phyloP scores from a whole-genome alignment of 2,888 invertebrate genomes.

The Pristionchus fissidentatus region DNA sequence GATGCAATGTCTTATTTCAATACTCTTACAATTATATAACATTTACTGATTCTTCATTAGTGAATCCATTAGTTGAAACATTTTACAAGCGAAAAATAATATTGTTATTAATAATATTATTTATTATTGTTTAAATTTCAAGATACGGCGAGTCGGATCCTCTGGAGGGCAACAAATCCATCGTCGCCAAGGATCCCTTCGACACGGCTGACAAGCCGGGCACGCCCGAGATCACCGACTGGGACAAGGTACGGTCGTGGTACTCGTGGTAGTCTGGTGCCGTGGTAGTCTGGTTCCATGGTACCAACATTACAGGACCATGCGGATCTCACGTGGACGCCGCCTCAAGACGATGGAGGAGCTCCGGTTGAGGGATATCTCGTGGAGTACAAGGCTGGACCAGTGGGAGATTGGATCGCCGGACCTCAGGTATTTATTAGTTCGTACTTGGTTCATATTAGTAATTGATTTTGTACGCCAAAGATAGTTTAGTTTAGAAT shows the following conservation, averaged over 20 bases:
- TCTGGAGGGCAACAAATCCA: slow-evolving; percentile 76
- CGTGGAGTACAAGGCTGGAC: slow-evolving; percentile 95
- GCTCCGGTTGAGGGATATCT: slow-evolving; percentile 82
- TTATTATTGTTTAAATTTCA: background rate
- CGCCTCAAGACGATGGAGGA: slow-evolving; percentile 75
- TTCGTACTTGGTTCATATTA: background rate
- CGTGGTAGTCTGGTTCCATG: background rate
- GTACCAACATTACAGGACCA: slow-evolving; percentile 60
- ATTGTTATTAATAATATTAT: slow-evolving; percentile 83
- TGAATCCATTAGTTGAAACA: background rate
- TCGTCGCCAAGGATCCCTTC: slow-evolving; percentile 79
- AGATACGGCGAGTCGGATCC: slow-evolving; percentile 77
- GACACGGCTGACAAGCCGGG: slow-evolving; percentile 77
- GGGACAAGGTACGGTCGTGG: slow-evolving; percentile 68
- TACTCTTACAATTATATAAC: background rate
- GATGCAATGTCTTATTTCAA: background rate
- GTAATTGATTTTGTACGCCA: background rate
- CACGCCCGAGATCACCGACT: slow-evolving; percentile 76
- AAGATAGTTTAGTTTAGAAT: too few relatives aligned
- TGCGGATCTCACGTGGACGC: slow-evolving; percentile 75
- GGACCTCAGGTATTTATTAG: slow-evolving; percentile 54
- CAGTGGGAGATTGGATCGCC: slow-evolving; percentile 86
- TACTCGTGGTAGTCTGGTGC: background rate
- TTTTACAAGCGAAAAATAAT: slow-evolving; percentile 85
- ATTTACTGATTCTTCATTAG: background rate